Evolutionary conservation across 2,797 vertebrate genomes (phyloP).

Genomic region (Pipistrellus pygmaeus): DNA sequence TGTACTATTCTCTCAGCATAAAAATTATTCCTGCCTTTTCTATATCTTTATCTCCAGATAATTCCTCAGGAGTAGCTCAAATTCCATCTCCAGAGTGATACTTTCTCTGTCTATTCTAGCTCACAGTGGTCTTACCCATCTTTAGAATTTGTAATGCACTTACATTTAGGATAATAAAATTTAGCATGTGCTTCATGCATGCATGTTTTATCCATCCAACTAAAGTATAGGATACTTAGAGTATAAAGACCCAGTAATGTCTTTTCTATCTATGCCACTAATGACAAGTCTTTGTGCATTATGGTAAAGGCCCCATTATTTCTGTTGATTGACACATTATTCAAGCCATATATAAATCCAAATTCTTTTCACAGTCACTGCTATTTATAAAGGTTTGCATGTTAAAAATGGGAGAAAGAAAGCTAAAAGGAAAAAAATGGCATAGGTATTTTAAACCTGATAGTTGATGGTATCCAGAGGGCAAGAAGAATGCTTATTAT

Average conservation of each 20-base stretch:
- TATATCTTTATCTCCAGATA: constrained; percentile 22
- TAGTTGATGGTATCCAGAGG: background rate
- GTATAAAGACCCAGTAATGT: constrained; percentile 12
- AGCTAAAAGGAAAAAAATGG: constrained; percentile 1
- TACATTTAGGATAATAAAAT: background rate
- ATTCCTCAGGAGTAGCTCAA: constrained; percentile 20
- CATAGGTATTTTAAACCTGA: constrained; percentile 18
- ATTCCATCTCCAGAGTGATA: constrained; percentile 1
- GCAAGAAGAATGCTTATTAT: background rate
- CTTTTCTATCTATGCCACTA: background rate
- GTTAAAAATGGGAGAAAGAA: background rate
- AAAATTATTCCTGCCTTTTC: background rate
- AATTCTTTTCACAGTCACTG: constrained; percentile 33
- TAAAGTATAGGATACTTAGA: background rate
- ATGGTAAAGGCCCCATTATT: constrained; percentile 16
- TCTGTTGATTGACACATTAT: constrained; percentile 22
- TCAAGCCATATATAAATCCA: constrained; percentile 15
- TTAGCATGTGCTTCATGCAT: constrained; percentile 10
- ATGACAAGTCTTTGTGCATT: background rate
- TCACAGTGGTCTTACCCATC: background rate
- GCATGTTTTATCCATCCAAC: background rate
- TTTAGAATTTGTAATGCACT: constrained; percentile 36
- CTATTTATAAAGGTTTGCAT: constrained; percentile 28
- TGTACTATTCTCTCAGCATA: background rate
- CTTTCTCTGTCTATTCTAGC: constrained; percentile 26